A percentile compares a stretch with the other conserved stretches of the same genome.
Conservation (phyloP, 2,113 vertebrate genomes). For the Odocoileus virginianus region DNA sequence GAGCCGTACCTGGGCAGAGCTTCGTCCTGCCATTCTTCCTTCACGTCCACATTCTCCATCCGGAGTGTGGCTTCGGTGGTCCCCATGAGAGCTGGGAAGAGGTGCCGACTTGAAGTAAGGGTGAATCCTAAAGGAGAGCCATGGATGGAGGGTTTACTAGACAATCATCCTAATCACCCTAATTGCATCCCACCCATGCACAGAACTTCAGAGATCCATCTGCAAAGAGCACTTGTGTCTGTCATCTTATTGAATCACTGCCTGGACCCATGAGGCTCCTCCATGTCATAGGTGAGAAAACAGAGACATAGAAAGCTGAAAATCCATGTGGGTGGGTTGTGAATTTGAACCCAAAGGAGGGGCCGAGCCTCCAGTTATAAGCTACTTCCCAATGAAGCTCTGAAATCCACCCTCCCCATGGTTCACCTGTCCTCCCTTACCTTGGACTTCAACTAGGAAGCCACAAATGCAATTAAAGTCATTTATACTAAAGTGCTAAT, state of each 20-base stretch:
- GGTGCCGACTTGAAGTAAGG: neutral
- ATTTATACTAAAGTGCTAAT: neutral
- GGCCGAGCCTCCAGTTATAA: neutral
- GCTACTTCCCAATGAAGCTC: neutral
- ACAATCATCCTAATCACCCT: rapidly evolving
- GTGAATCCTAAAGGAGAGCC: neutral
- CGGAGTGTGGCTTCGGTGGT: slow-evolving; percentile 89
- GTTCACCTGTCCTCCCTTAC: rapidly evolving
- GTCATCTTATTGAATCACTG: rapidly evolving
- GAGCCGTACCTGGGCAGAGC: slow-evolving; percentile 88
- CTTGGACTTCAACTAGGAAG: neutral
- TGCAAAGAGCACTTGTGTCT: neutral
- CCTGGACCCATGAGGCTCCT: neutral
- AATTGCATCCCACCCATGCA: no score
- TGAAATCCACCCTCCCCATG: neutral
- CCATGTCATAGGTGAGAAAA: neutral
- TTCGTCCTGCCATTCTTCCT: slow-evolving; percentile 94
- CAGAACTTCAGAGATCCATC: neutral
- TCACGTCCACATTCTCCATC: slow-evolving; percentile 93
- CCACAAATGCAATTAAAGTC: neutral
- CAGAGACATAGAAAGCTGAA: neutral
- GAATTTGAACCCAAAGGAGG: neutral
- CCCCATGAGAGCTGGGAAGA: slow-evolving; percentile 82
- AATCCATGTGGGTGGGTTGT: neutral
- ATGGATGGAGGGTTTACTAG: neutral